Evolutionary conservation across 2,888 invertebrate species (phyloP), one percentile per base, ranked within the genome.

Genomic region (Ceratothoa steindachneri): DNA sequence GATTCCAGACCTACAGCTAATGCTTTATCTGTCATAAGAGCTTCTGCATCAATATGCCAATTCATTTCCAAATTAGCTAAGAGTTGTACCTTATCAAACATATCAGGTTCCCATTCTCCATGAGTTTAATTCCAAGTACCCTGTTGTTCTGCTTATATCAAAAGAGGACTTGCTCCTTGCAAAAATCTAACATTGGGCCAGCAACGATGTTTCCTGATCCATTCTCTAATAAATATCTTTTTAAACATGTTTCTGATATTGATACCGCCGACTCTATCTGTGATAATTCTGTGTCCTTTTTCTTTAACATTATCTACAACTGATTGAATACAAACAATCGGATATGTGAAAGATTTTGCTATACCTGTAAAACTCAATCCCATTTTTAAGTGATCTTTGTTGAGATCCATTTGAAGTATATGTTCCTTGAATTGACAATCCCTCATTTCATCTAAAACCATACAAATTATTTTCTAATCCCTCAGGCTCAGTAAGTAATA

Each of bases 1-100:
- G 2, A 30, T 2, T 5, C 19, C 12, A 68, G 68, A 7, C 41
- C 9, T 2, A 41, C 41, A 3, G 68, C n/a, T 5, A 68, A 31
- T 22, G 41, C 68, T 22, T 51, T 68, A 27, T 68, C 68, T 22
- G 24, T 68, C 12, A 41, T 24, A 7, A 68, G 41, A 3, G 68
- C 68, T 4, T 22, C 27, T 41, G 68, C 41, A 4, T 68, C 68
- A 31, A 9, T 4, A 12, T 68, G 51, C 68, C 51, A 68, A 24
- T 68, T 27, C 0, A 68, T 31, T n/a, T 41, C 68, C 1, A 41
- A 1, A 4, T 2, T 31, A 22, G 30, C 22, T n/a, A 9, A 15
- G 15, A 68, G n/a, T 5, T 68, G 0, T 9, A 68, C 24, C 19
- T 31, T 31, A n/a, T 41, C 41, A 51, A 68, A 68, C 24, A 4